A percentile compares a stretch with the other conserved stretches of the same genome.
Evolutionary conservation across 2,797 vertebrate species (phyloP).

Genomic region (Selene dorsalis): DNA sequence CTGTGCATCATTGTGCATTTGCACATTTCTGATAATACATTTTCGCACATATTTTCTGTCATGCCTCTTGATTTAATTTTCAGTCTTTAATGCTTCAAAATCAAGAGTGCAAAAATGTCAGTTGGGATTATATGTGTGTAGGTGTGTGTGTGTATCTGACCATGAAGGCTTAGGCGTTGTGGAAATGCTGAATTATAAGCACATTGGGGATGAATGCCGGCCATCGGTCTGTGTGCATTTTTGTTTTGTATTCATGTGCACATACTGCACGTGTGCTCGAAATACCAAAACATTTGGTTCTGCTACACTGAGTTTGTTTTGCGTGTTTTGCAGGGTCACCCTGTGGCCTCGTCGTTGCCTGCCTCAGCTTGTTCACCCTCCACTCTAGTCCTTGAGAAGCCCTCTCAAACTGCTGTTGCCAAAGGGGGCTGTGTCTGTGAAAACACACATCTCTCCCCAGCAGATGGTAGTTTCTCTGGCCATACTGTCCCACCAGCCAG

Average conservation of each 20-base stretch:
- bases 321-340: slow-evolving; percentile 55
- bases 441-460: slow-evolving; percentile 77
- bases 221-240: background rate
- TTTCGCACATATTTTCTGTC: background rate
- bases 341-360: slow-evolving; percentile 55
- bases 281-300: slow-evolving; percentile 24
- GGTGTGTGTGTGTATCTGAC: background rate
- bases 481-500: slow-evolving; percentile 82
- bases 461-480: slow-evolving; percentile 84
- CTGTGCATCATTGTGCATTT: slow-evolving; percentile 1
- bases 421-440: slow-evolving; percentile 67
- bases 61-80: slow-evolving; percentile 8
- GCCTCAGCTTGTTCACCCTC: slow-evolving; percentile 47
- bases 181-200: background rate
- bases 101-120: background rate
- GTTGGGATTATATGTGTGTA: background rate
- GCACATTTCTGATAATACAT: background rate
- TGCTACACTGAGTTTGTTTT: slow-evolving; percentile 26
- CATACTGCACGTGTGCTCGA: background rate
- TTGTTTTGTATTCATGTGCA: slow-evolving; percentile 16
- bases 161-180: slow-evolving; percentile 11
- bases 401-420: slow-evolving; percentile 71
- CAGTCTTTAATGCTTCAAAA: background rate
- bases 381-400: slow-evolving; percentile 76
- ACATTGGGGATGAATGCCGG: background rate